A percentile compares a stretch with the other conserved stretches of the same genome.
Conservation (phyloP, 2,113 vertebrate species). For the Todiramphus chloris region DNA sequence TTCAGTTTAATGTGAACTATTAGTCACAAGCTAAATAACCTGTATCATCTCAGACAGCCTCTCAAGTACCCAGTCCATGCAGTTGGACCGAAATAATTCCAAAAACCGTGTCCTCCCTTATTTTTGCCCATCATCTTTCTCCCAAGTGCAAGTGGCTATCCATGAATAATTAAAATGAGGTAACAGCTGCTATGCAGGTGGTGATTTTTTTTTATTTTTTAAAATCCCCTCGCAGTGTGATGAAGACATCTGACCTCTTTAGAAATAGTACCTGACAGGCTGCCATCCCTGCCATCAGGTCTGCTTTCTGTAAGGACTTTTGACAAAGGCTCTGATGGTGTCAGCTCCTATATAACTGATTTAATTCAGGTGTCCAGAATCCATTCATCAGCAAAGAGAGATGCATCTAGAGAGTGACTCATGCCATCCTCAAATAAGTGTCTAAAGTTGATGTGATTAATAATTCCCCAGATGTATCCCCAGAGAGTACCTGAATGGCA, state of each 20-base stretch:
- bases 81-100: background rate
- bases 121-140: background rate
- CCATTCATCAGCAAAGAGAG: background rate
- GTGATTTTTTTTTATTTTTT: background rate
- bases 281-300: background rate
- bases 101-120: background rate
- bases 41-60: background rate
- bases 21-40: background rate
- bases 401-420: background rate
- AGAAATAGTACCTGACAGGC: background rate
- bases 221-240: background rate
- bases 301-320: background rate
- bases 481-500: background rate
- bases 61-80: background rate
- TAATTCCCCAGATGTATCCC: background rate
- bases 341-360: background rate
- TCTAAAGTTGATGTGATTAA: background rate
- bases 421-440: background rate
- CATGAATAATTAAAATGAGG: background rate
- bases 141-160: background rate
- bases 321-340: background rate
- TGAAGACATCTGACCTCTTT: background rate
- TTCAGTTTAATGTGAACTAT: background rate
- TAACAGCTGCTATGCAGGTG: constrained; percentile 33
- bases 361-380: background rate